Conservation (phyloP, 2,113 vertebrate genomes). For the Danio rerio region DNA sequence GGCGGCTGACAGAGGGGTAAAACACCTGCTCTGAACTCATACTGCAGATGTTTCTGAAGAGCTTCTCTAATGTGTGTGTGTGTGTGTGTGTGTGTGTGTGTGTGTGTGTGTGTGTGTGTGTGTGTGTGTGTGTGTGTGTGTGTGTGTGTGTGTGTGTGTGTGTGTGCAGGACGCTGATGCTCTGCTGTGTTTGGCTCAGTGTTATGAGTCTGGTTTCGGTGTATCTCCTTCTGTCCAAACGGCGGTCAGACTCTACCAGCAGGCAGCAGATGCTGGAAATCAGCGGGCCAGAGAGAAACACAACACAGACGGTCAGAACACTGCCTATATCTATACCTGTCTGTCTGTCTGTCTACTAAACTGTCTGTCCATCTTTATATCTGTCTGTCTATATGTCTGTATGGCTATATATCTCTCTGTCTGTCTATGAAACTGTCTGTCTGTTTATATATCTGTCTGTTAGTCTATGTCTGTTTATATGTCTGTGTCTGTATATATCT, state of each 20-base stretch:
- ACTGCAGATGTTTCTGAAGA: too few relatives aligned
- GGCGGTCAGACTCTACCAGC: conserved; percentile 78
- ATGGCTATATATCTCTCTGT: conserved; percentile 5
- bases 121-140: too few relatives aligned
- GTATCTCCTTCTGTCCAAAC: conserved; percentile 74
- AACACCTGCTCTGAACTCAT: conserved; percentile 53
- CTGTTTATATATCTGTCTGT: too few relatives aligned
- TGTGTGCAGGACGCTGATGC: conserved; percentile 83
- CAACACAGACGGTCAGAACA: conserved; percentile 43
- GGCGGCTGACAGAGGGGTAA: conserved; percentile 83
- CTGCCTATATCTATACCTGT: background rate
- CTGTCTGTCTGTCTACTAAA: conserved; percentile 8
- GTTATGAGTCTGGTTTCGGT: conserved; percentile 86
- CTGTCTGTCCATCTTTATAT: background rate
- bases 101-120: conserved; percentile 2
- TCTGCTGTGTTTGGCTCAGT: conserved; percentile 85
- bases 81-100: too few relatives aligned
- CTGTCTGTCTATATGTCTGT: conserved; percentile 46
- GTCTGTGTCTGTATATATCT: too few relatives aligned
- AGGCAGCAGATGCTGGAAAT: conserved; percentile 77
- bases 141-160: conserved; percentile 14
- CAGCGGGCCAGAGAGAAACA: conserved; percentile 67
- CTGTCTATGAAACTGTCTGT: background rate
- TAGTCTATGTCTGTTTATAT: too few relatives aligned
- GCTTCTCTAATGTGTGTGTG: too few relatives aligned